Evolutionary conservation across 2,888 invertebrate genomes (phyloP).

Genomic region (Ophion ellenae): DNA sequence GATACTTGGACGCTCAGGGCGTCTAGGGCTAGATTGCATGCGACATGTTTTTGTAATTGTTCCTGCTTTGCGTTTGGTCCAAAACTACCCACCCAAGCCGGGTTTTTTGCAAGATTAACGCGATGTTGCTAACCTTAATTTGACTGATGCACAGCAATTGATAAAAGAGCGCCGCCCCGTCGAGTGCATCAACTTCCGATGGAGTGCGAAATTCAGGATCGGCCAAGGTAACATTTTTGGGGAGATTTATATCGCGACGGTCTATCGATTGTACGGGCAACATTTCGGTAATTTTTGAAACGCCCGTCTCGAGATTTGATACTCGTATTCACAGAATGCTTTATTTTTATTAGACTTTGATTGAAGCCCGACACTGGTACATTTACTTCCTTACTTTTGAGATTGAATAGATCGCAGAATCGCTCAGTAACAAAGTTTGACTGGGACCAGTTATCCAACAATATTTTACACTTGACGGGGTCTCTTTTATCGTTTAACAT

Average conservation of each 20-base stretch:
- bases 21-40: not conserved
- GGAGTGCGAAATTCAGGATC: slow-evolving; percentile 56
- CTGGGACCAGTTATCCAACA: slow-evolving; percentile 23
- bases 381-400: slow-evolving; percentile 32
- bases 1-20: too few relatives aligned
- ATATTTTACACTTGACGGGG: slow-evolving; percentile 4
- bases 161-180: slow-evolving; percentile 56
- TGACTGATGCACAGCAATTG: slow-evolving; percentile 59
- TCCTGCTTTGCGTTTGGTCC: slow-evolving; percentile 8
- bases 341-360: slow-evolving; percentile 28
- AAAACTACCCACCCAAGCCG: slow-evolving; percentile 57
- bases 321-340: slow-evolving; percentile 23
- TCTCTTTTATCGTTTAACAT: slow-evolving; percentile 2
- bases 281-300: slow-evolving; percentile 43
- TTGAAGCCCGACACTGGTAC: slow-evolving; percentile 50
- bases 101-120: slow-evolving; percentile 57
- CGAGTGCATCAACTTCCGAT: slow-evolving; percentile 52
- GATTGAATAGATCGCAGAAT: slow-evolving; percentile 38
- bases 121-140: not conserved
- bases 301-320: slow-evolving; percentile 45
- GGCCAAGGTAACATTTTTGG: slow-evolving; percentile 52
- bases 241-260: slow-evolving; percentile 32
- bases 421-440: slow-evolving; percentile 58
- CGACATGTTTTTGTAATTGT: not conserved
- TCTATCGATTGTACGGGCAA: slow-evolving; percentile 51